Base-by-base conservation (phyloP, 2,888 invertebrate genomes). In the Ormyrus pomaceus region DNA sequence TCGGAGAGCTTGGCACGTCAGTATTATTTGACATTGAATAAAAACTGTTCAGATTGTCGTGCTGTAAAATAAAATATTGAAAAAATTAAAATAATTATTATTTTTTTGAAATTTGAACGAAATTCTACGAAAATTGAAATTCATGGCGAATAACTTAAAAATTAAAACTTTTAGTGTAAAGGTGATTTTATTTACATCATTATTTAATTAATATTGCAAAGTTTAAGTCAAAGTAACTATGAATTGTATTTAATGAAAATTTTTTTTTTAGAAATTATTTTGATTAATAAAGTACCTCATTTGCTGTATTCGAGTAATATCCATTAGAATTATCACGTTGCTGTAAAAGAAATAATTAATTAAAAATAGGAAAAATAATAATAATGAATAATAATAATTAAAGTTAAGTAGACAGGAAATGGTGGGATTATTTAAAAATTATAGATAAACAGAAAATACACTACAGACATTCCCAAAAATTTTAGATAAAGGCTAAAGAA, bases 1-100 rank as follows among this genome's bases (percentile, higher is more conserved):
- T 48, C 19, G 90, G 89, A 56, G 90, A 89, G 46, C 86, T 86
- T 34, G 90, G 89, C 19, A 87, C 84, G 7, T 89, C 89, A 77
- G 85, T 58, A 13, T 70, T 82, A 53, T 48, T 64, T 10, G 72
- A 45, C 8, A 79, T 82, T 65, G 79, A 77, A 6, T 82, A 82
- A 34, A 58, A 82, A n/a, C 65, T 48, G 13, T 53, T 72, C n/a
- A 45, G n/a, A 34, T 45, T 71, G 10, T 85, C 84, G 53, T 78
- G 64, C 55, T 83, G 82, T 85, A 46, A 61, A 83, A 81, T 59
- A 50, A 51, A 59, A 77, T 10, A 64, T 64, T 50, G 6, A 34
- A 6, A 72, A 8, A 72, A 53, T 55, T 45, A 53, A 68, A 19
- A 53, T 11, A 55, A 55, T 5, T 55, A 55, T 34, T 11, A 7